Conservation (phyloP, 2,113 vertebrate species). For the Podiceps cristatus region DNA sequence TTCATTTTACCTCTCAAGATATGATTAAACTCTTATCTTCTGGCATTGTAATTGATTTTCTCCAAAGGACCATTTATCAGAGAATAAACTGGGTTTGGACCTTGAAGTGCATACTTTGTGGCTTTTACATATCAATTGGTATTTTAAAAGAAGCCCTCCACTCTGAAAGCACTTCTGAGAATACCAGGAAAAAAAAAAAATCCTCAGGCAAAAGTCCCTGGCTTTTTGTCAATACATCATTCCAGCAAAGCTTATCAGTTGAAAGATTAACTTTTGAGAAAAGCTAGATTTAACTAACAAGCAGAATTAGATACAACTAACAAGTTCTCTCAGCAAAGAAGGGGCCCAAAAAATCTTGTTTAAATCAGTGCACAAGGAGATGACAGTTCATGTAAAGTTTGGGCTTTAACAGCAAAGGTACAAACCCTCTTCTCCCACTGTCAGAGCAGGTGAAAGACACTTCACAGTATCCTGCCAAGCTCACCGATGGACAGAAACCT, state of each 20-base stretch:
- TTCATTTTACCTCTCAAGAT: constrained; percentile 40
- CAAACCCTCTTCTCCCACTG: not conserved
- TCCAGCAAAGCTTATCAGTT: not conserved
- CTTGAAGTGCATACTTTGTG: constrained; percentile 30
- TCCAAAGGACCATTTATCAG: constrained; percentile 16
- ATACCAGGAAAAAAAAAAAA: not conserved
- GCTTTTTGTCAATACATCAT: not conserved
- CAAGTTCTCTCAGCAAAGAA: not conserved
- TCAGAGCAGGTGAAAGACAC: not conserved
- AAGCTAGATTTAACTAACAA: not conserved
- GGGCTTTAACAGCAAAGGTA: not conserved
- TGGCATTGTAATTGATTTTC: not conserved
- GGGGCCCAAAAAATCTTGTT: not conserved
- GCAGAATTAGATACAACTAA: not conserved
- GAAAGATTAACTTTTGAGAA: not conserved
- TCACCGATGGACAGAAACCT: not conserved
- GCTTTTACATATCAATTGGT: constrained; percentile 12
- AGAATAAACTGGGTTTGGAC: constrained; percentile 4
- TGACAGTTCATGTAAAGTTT: not conserved
- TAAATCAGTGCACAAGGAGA: not conserved
- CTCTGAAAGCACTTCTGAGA: not conserved
- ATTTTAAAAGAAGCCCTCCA: not conserved
- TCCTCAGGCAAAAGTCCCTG: not conserved
- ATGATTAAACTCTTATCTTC: constrained; percentile 22
- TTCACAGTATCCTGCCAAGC: not conserved